A percentile compares a stretch with the other conserved stretches of the same genome.
Conservation (phyloP, 2,113 vertebrate genomes). For the Eurystomus gularis region DNA sequence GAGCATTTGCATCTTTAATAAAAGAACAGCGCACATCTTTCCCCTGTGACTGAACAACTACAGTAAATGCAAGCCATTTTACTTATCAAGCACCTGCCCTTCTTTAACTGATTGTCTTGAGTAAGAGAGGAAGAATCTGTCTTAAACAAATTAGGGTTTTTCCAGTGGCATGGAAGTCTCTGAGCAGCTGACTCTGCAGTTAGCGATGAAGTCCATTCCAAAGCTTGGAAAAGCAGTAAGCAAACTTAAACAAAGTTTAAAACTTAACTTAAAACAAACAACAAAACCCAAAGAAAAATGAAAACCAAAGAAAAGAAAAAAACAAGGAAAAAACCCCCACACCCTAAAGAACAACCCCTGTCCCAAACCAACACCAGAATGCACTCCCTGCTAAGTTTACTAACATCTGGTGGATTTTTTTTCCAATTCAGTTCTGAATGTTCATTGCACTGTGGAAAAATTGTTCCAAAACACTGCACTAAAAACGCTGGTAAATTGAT, state of each 20-base stretch:
- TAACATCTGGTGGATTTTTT: background rate
- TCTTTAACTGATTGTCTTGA: background rate
- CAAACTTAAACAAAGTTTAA: background rate
- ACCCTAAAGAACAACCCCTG: background rate
- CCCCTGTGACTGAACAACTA: background rate
- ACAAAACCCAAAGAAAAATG: no score
- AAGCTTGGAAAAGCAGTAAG: background rate
- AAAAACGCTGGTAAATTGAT: background rate
- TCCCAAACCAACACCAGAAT: accelerated
- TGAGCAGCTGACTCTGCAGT: background rate
- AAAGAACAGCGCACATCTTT: background rate
- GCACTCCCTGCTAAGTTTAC: background rate
- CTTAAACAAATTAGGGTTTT: background rate
- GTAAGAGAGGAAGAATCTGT: background rate
- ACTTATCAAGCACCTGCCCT: background rate
- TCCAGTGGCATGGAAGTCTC: background rate
- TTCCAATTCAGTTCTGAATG: background rate
- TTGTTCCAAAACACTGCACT: background rate
- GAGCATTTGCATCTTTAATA: background rate
- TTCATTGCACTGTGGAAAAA: background rate
- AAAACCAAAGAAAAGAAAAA: background rate
- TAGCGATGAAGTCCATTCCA: background rate
- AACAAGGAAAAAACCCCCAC: no score
- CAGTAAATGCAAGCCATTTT: background rate
- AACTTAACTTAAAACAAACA: background rate